Percentiles rank a stretch among this genome's conserved stretches.
Evolutionary conservation across 2,113 vertebrate genomes (phyloP).

Genomic region (Donacobius atricapilla): DNA sequence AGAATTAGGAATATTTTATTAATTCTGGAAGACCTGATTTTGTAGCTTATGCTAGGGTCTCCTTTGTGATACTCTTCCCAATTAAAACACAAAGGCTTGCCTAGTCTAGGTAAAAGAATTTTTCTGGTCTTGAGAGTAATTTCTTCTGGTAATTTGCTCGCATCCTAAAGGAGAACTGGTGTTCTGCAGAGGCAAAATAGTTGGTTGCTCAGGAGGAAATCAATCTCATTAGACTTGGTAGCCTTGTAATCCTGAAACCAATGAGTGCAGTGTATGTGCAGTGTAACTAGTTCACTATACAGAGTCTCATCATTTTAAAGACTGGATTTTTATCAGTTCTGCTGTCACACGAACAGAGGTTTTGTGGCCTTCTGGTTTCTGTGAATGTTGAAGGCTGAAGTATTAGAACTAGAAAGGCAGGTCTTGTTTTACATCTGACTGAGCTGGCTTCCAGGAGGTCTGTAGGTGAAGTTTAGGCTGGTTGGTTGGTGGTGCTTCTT

Average conservation of each 20-base stretch:
- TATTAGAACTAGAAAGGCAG: background rate
- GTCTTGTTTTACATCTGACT: background rate
- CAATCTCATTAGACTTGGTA: background rate
- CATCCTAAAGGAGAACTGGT: background rate
- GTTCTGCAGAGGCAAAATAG: background rate
- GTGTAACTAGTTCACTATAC: background rate
- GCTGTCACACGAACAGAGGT: background rate
- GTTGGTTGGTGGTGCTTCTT: background rate
- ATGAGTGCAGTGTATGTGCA: background rate
- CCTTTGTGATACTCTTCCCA: background rate
- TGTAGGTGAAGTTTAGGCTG: background rate
- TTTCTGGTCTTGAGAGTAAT: background rate
- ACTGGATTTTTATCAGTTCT: background rate
- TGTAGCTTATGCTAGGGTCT: background rate
- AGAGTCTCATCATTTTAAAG: background rate
- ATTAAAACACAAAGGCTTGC: background rate
- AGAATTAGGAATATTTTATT: constrained; percentile 55
- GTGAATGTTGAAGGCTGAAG: background rate
- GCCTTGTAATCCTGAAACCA: background rate
- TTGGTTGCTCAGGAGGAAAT: background rate
- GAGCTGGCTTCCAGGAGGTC: background rate
- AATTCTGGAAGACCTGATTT: constrained; percentile 30
- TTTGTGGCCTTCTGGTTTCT: background rate
- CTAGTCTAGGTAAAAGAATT: background rate
- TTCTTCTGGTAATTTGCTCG: background rate